Base-by-base conservation (phyloP, 92 coral and sea anemone genomes). In the Paragorgia papillata region DNA sequence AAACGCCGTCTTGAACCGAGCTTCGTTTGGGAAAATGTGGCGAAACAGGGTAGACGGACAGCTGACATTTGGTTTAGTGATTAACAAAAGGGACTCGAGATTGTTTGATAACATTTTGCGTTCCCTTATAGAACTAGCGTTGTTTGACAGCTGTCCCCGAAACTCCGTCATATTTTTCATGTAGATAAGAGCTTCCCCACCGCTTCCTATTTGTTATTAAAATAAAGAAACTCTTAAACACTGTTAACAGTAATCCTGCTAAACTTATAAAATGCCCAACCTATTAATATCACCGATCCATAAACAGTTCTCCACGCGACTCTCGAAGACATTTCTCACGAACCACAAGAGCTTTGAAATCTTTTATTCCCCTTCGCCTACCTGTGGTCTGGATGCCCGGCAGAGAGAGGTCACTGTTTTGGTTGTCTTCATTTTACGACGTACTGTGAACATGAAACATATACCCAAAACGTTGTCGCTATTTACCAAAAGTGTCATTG, bases 201-300 rank as follows among this genome's bases (percentile, higher is more conserved):
- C 30, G 78, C n/a, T 54, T 9, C 37, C 50, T 71, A 58, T 71
- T 71, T 71, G 78, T 51, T 29, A 32, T 71, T 71, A n/a, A 71
- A 71, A 71, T 71, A 71, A 53, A 70, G 39, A 46, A n/a, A 28
- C 57, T 30, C 77, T 24, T 70, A 70, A 48, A 53, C 77, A 57
- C 25, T 70, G 14, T 44, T 33, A 71, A 53, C 43, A 48, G 49
- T 35, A 34, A 53, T 71, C 34, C 24, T 40, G 71, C 51, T 21
- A 28, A 64, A 64, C 3, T n/a, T n/a, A n/a, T 6, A 26, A 32
- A 58, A 58, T 10, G 33, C 64, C 7, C 13, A 17, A n/a, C 53
- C 53, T 46, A n/a, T 46, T 37, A 37, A 37, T 37, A 37, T 10
- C 10, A 4, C 10, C 6, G 43, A 37, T 10, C n/a, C n/a, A n/a